These are phyloP conservation scores for Drosophila eohydei DNA, from an alignment of 2,888 invertebrate genomes.

Conservation along the genomic window DNA sequence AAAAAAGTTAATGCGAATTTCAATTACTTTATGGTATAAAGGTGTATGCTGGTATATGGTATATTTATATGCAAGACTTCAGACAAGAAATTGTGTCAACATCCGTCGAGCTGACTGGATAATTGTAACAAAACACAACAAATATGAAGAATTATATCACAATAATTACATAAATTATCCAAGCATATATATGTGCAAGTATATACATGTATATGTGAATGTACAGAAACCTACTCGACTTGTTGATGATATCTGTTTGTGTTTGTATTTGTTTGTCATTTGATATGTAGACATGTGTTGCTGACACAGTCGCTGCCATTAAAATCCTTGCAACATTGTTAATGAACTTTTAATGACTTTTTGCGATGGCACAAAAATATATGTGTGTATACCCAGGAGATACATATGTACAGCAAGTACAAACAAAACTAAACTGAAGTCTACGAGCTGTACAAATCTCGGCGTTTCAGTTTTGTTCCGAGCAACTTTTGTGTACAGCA, in stretches of 20 bases:
- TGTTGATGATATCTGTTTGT: constrained; percentile 38
- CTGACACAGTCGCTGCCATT: constrained; percentile 58
- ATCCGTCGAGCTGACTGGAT: constrained; percentile 43
- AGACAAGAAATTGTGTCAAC: constrained; percentile 11
- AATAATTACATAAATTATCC: constrained; percentile 10
- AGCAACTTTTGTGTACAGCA: constrained; percentile 47
- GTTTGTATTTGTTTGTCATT: constrained; percentile 59
- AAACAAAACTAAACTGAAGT: constrained; percentile 48
- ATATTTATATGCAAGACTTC: neutral
- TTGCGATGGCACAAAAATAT: constrained; percentile 48
- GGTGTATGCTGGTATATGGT: neutral
- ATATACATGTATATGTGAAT: neutral
- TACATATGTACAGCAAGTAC: constrained; percentile 26
- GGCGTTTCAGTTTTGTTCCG: constrained; percentile 42
- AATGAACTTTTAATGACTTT: constrained; percentile 83
- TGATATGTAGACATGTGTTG: constrained; percentile 68
- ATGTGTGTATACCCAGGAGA: constrained; percentile 21
- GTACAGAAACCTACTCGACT: constrained; percentile 12
- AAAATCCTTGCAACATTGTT: constrained; percentile 80
- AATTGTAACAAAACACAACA: constrained; percentile 72
- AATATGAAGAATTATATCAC: constrained; percentile 21
- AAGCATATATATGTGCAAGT: neutral
- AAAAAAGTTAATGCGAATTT: neutral
- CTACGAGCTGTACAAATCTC: constrained; percentile 46
- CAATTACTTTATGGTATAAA: neutral